Evolutionary conservation across 2,888 invertebrate genomes (phyloP).

Genomic region (Microchrysa polita): DNA sequence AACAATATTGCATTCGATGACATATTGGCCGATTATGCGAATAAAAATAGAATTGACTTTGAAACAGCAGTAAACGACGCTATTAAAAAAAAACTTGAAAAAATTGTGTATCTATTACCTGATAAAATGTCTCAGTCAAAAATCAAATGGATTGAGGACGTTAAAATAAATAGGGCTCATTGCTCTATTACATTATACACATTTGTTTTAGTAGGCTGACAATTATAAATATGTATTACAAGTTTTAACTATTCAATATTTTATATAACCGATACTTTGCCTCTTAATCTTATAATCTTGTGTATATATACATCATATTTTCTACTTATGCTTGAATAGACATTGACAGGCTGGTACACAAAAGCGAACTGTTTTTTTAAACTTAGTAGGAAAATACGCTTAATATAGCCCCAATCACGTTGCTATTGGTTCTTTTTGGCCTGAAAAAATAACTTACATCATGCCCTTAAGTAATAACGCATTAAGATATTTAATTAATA

Average conservation of each 20-base stretch:
- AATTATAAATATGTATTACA: conserved; percentile 16
- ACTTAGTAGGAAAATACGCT: neutral
- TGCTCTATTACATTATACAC: neutral
- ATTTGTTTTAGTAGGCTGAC: neutral
- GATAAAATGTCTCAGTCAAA: too few species aligned
- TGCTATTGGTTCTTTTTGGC: neutral
- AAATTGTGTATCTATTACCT: too few species aligned
- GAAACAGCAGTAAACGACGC: too few species aligned
- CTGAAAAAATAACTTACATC: neutral
- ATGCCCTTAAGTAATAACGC: neutral
- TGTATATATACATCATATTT: neutral
- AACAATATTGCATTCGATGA: too few species aligned
- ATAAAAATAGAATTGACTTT: too few species aligned
- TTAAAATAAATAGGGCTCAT: neutral
- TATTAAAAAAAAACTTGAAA: too few species aligned
- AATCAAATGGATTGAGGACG: neutral
- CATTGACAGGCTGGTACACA: conserved; percentile 9
- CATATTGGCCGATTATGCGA: too few species aligned
- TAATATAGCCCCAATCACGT: neutral
- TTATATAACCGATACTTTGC: neutral
- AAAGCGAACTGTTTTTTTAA: conserved; percentile 9
- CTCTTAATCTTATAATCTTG: neutral
- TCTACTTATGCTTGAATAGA: conserved; percentile 14
- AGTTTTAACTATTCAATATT: conserved; percentile 12
- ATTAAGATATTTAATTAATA: neutral